These are phyloP conservation scores for Centropus unirufus DNA, from an alignment of 2,113 vertebrate species.

Conservation along the genomic window DNA sequence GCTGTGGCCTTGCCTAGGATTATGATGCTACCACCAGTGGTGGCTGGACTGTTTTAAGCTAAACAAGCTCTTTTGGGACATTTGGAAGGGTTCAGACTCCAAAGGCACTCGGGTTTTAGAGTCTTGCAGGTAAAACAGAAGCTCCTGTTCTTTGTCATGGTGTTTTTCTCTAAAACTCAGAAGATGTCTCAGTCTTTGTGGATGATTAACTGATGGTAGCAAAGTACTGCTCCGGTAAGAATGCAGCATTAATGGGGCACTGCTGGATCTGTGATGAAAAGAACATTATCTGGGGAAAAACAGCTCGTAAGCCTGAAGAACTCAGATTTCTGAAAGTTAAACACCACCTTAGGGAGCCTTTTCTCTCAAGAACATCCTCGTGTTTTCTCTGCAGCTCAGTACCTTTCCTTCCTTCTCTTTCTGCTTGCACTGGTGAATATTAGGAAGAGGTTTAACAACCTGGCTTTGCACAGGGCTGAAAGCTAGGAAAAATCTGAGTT, in stretches of 20 bases:
- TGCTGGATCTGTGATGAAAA: not conserved
- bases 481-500: not conserved
- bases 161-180: not conserved
- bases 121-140: constrained; percentile 41
- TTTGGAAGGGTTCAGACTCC: not conserved
- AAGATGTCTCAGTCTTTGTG: not conserved
- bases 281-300: not conserved
- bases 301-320: not conserved
- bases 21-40: not conserved
- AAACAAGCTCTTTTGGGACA: not conserved
- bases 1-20: not conserved
- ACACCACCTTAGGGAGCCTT: not conserved
- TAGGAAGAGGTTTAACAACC: not conserved
- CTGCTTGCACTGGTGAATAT: not conserved
- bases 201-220: constrained; percentile 2
- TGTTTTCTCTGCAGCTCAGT: not conserved
- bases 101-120: not conserved
- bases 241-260: not conserved
- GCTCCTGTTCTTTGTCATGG: not conserved
- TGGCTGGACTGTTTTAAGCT: not conserved
- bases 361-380: not conserved
- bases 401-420: not conserved
- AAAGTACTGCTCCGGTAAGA: not conserved
- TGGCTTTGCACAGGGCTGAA: not conserved
- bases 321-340: not conserved